These are phyloP conservation scores for Esperia sulphurella DNA, from an alignment of 2,888 invertebrate genomes.

Conservation along the genomic window DNA sequence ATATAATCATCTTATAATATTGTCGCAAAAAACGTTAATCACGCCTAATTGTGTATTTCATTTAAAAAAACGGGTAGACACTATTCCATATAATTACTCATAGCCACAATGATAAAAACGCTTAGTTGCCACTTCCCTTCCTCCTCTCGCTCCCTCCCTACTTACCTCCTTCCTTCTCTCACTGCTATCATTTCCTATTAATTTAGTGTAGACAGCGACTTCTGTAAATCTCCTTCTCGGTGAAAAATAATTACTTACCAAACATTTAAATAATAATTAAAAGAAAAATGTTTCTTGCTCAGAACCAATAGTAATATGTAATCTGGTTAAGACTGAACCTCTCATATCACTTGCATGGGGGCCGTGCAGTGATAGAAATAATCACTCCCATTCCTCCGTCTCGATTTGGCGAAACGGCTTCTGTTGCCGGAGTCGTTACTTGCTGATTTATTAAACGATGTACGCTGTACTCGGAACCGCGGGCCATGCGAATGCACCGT, in stretches of 20 bases:
- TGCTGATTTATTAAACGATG: constrained; percentile 42
- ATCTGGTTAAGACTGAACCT: neutral
- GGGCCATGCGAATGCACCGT: constrained; percentile 45
- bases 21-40: too few species aligned
- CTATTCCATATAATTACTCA: too few species aligned
- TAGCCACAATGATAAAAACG: too few species aligned
- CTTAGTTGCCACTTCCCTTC: too few species aligned
- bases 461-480: constrained; percentile 50
- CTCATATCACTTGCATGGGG: constrained; percentile 30
- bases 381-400: constrained; percentile 46
- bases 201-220: neutral
- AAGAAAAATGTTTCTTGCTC: too few species aligned
- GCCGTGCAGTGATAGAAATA: constrained; percentile 36
- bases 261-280: too few species aligned
- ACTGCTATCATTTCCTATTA: neutral
- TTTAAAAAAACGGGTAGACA: too few species aligned
- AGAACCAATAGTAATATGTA: neutral
- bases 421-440: constrained; percentile 42
- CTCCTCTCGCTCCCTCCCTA: too few species aligned
- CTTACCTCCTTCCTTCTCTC: too few species aligned
- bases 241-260: too few species aligned
- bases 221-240: neutral
- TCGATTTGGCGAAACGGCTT: constrained; percentile 59
- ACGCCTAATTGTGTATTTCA: too few species aligned
- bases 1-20: too few species aligned